Conservation (phyloP, 2,113 vertebrate species). For the Tachycineta bicolor region DNA sequence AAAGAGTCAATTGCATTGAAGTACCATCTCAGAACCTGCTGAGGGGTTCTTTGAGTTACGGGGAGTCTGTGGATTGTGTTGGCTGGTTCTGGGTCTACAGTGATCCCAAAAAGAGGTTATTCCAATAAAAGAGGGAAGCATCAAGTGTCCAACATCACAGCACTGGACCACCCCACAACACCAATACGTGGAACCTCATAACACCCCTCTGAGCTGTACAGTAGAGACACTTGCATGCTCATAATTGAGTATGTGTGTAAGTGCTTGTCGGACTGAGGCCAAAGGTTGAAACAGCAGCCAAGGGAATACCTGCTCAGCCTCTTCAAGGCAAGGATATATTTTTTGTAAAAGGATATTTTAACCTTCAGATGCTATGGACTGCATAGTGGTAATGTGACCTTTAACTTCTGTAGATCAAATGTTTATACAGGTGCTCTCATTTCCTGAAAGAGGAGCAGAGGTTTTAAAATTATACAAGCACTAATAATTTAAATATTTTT, state of each 20-base stretch:
- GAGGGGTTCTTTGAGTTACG: not conserved
- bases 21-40: not conserved
- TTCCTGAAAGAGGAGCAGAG: conserved; percentile 65
- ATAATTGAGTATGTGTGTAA: not conserved
- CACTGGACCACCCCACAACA: not conserved
- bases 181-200: not conserved
- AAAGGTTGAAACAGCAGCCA: conserved; percentile 38
- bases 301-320: conserved; percentile 48
- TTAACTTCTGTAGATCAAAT: conserved; percentile 60
- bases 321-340: conserved; percentile 54
- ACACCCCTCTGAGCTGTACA: not conserved
- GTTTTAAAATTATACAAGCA: conserved; percentile 51
- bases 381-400: conserved; percentile 32
- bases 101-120: not conserved
- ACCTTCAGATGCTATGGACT: conserved; percentile 48
- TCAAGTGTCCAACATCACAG: not conserved
- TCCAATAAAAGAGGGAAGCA: not conserved
- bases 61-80: not conserved
- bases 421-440: conserved; percentile 65
- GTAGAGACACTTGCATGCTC: not conserved
- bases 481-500: conserved; percentile 63
- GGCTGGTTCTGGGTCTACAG: not conserved
- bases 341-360: conserved; percentile 65
- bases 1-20: not conserved
- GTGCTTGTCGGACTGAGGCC: conserved; percentile 24